Evolutionary conservation across 1,140 invertebrate species (phyloP), one percentile per base, ranked within the genome.

Genomic region (Sminthurides bifidus): DNA sequence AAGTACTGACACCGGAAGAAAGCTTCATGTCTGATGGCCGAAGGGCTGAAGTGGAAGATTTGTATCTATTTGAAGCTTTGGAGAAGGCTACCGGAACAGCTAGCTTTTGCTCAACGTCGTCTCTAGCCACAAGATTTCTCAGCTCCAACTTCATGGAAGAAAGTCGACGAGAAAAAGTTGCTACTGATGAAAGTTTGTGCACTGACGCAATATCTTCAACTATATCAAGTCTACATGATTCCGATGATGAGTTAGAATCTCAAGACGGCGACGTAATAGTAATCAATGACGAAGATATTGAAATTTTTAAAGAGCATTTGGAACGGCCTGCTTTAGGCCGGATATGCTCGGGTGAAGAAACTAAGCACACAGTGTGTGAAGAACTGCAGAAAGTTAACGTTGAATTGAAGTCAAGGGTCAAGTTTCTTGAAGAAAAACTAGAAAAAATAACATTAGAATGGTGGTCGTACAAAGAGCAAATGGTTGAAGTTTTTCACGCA

Each of bases 41-140:
- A 24, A 29, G 21, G 23, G 14, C 23, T 8, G 45, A 50, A 24
- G 44, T 17, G 3, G 53, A 52, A 52, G 54, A 56, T 31, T 26
- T 54, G 23, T 21, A 48, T 24, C 10, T 54, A 17, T 54, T 54
- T 26, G 53, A 54, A 31, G 27, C 12, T 6, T 23, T 54, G 41
- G 53, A 54, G 23, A 48, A 51, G 21, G 38, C 38, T 44, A 23
- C 53, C 17, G 40, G 23, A 4, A 17, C 31, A 41, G 31, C 12
- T 3, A 53, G 51, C 27, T 53, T 53, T 27, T 53, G 51, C 29
- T 53, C 51, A 12, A 53, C 31, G 3, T 35, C 51, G 27, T 53
- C 51, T 8, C 31, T 38, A 8, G 51, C 35, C 6, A 19, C 31
- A 10, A n/a, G 38, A 6, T 53, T 53, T 24, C 31, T 53, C 5